phyloP scores from a whole-genome alignment of 2,797 vertebrate genomes.

The Trachops cirrhosus region DNA sequence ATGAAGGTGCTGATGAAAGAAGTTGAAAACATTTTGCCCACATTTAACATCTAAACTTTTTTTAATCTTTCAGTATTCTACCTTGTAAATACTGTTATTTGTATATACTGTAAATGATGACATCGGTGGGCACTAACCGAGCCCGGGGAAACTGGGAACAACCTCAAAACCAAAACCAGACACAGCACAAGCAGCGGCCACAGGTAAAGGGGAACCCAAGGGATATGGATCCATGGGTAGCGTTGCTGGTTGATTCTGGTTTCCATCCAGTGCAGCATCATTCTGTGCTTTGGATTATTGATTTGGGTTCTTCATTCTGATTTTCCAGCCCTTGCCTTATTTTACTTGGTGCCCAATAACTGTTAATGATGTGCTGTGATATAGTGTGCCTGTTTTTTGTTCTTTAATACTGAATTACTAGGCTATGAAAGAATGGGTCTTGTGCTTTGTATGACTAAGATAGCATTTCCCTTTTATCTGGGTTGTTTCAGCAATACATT shows the following conservation, averaged over 20 bases:
- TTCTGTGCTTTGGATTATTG: constrained; percentile 42
- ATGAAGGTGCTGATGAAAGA: constrained; percentile 49
- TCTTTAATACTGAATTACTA: background rate
- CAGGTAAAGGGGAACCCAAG: constrained; percentile 85
- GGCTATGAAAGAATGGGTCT: background rate
- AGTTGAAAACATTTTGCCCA: constrained; percentile 35
- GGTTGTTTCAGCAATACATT: background rate
- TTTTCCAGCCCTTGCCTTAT: background rate
- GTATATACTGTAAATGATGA: constrained; percentile 99
- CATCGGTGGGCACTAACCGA: constrained; percentile 97
- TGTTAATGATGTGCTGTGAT: background rate
- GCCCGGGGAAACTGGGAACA: constrained; percentile 98
- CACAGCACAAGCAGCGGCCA: constrained; percentile 93
- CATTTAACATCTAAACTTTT: constrained; percentile 58
- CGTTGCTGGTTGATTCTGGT: background rate
- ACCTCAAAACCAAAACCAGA: constrained; percentile 97
- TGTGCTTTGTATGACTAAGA: background rate
- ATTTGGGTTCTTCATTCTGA: constrained; percentile 26
- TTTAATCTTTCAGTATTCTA: constrained; percentile 88
- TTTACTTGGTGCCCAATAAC: background rate
- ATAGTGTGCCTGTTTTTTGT: background rate
- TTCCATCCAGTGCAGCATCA: background rate
- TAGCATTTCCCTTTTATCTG: background rate
- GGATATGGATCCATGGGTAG: background rate
- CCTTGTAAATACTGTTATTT: constrained; percentile 99